These are phyloP conservation scores for Perognathus longimembris DNA, from an alignment of 2,113 vertebrate genomes.

Conservation along the genomic window DNA sequence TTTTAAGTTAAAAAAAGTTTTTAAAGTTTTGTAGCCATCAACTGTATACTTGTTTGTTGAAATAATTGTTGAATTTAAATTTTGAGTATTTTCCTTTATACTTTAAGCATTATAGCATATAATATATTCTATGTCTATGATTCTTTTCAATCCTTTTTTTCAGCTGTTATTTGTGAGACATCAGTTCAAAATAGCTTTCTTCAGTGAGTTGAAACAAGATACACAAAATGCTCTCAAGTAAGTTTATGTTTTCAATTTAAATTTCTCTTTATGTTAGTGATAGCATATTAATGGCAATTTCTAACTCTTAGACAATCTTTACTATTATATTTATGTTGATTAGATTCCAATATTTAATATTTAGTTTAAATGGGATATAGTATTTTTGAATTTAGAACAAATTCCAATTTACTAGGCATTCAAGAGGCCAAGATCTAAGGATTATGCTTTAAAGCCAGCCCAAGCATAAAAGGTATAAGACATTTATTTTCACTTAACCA, in stretches of 20 bases:
- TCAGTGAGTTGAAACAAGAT: conserved; percentile 98
- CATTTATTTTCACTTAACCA: too few species aligned
- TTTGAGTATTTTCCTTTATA: conserved; percentile 34
- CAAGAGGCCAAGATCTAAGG: too few species aligned
- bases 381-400: conserved; percentile 14
- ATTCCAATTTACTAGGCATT: not conserved
- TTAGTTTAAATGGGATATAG: conserved; percentile 17
- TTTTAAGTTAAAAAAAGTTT: conserved; percentile 3
- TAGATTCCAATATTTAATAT: not conserved
- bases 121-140: not conserved
- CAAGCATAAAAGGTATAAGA: too few species aligned
- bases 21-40: not conserved
- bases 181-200: conserved; percentile 99
- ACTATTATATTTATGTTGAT: not conserved
- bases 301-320: conserved; percentile 5
- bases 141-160: conserved; percentile 66
- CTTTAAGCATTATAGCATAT: not conserved
- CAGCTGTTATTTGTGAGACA: conserved; percentile 99
- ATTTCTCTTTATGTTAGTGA: not conserved
- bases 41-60: not conserved
- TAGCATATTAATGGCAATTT: not conserved
- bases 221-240: conserved; percentile 99
- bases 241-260: conserved; percentile 77
- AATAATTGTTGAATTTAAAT: conserved; percentile 39
- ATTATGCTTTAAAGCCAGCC: too few species aligned